A percentile compares a stretch with the other conserved stretches of the same genome.
Conservation (phyloP, 2,888 invertebrate genomes). For the Chaitophorus viminalis region DNA sequence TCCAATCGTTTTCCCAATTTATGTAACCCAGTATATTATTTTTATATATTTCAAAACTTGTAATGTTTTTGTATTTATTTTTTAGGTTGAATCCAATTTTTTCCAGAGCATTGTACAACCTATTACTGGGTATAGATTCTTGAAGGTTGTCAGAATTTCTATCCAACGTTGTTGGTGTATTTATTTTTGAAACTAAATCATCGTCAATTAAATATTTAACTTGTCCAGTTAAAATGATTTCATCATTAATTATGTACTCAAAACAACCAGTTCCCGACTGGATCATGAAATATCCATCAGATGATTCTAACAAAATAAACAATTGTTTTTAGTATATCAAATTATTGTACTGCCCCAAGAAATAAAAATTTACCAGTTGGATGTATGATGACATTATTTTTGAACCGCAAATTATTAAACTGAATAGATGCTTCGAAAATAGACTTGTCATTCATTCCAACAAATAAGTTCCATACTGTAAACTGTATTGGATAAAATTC, state of each 20-base stretch:
- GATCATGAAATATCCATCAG: neutral
- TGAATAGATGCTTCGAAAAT: neutral
- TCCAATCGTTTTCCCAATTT: conserved; percentile 47
- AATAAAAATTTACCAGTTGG: neutral
- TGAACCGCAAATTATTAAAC: conserved; percentile 1
- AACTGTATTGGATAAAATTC: neutral
- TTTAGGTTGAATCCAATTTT: conserved; percentile 12
- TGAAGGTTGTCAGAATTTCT: neutral
- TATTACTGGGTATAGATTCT: neutral
- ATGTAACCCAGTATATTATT: conserved; percentile 3
- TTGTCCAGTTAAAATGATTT: neutral
- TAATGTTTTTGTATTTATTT: neutral
- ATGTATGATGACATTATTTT: neutral
- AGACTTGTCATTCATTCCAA: neutral
- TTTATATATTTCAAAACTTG: neutral
- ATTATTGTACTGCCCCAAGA: no score
- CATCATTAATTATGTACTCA: neutral
- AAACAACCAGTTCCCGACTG: conserved; percentile 35
- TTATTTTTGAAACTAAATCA: neutral
- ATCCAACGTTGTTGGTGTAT: neutral
- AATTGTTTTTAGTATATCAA: neutral
- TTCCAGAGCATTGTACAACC: conserved; percentile 14
- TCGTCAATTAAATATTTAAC: neutral
- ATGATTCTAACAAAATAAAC: neutral
- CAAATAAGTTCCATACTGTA: conserved; percentile 4